These are phyloP conservation scores for Agriopis leucophaearia DNA, from an alignment of 2,888 invertebrate genomes.

Conservation along the genomic window DNA sequence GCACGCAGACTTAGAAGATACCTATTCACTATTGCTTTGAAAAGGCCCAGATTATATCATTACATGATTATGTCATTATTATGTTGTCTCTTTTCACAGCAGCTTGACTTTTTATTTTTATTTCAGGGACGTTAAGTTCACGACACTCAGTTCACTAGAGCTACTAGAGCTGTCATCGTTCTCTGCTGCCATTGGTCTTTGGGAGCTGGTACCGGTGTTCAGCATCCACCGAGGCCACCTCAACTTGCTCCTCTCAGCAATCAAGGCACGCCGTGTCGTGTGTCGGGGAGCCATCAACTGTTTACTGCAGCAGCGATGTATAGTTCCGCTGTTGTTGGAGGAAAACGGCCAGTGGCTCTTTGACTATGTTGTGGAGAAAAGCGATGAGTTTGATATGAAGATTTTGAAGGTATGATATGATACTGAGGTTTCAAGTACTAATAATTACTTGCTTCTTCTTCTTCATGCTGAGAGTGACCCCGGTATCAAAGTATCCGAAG, in stretches of 20 bases:
- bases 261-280: slow-evolving; percentile 62
- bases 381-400: slow-evolving; percentile 80
- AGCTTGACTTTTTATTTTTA: background rate
- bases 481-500: too few relatives aligned
- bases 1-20: too few relatives aligned
- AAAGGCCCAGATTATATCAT: too few relatives aligned
- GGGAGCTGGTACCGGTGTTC: slow-evolving; percentile 77
- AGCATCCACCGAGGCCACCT: slow-evolving; percentile 74
- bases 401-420: slow-evolving; percentile 82
- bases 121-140: slow-evolving; percentile 71
- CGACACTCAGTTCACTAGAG: slow-evolving; percentile 62
- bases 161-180: slow-evolving; percentile 69
- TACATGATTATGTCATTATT: too few relatives aligned
- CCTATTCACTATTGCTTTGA: too few relatives aligned
- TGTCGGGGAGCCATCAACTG: slow-evolving; percentile 74
- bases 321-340: slow-evolving; percentile 73
- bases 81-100: too few relatives aligned
- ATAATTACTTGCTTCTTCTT: too few relatives aligned
- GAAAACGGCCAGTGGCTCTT: slow-evolving; percentile 81
- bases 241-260: slow-evolving; percentile 64
- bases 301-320: slow-evolving; percentile 62
- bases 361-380: slow-evolving; percentile 82
- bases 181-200: slow-evolving; percentile 77
- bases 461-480: too few relatives aligned
- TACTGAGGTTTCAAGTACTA: too few relatives aligned